Evolutionary conservation across 2,113 vertebrate species (phyloP).

Genomic region (Ailuropoda melanoleuca): DNA sequence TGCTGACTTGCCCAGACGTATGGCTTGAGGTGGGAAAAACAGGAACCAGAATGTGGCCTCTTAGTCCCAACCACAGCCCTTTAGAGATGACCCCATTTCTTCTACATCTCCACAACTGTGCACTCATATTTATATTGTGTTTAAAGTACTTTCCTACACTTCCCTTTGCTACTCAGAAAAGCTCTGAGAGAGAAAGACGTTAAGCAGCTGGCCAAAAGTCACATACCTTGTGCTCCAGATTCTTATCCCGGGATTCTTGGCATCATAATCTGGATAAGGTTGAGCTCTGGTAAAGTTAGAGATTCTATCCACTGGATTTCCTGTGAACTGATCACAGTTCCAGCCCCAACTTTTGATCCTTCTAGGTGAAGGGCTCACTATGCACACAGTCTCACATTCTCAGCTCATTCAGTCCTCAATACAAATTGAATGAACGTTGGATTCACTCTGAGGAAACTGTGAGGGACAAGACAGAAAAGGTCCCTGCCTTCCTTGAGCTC

Average conservation of each 20-base stretch:
- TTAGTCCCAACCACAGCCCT: neutral
- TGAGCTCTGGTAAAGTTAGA: neutral
- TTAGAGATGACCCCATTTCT: neutral
- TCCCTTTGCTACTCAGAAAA: neutral
- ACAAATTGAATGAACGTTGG: neutral
- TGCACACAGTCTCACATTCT: neutral
- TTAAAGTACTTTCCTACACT: neutral
- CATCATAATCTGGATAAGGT: neutral
- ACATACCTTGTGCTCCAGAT: neutral
- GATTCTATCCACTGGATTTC: neutral
- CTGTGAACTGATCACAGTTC: neutral
- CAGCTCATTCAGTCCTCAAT: neutral
- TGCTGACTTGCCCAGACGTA: neutral
- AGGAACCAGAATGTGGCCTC: conserved; percentile 34
- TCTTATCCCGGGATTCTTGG: neutral
- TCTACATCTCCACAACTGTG: neutral
- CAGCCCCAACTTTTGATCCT: too few species aligned
- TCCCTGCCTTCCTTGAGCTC: neutral
- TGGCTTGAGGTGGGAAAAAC: conserved; percentile 6
- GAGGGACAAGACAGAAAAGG: neutral
- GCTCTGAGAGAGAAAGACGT: neutral
- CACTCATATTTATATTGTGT: neutral
- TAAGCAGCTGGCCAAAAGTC: neutral
- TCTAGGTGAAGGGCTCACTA: neutral
- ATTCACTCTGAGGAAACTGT: neutral